Conservation (phyloP, 2,797 vertebrate species). For the Erethizon dorsatum region DNA sequence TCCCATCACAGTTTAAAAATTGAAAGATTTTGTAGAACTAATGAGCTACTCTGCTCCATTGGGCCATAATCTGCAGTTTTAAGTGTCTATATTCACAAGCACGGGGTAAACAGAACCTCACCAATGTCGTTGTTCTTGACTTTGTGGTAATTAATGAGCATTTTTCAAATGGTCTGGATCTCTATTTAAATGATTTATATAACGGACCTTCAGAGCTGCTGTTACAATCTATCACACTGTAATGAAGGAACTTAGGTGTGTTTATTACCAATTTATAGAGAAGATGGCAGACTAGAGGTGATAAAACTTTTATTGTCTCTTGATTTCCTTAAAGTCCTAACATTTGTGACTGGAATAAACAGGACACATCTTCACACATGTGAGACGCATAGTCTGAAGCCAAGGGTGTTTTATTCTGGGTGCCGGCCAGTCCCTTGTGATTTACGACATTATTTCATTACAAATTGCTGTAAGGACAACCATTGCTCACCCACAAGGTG, state of each 20-base stretch:
- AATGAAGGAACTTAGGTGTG: constrained; percentile 88
- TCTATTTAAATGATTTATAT: constrained; percentile 91
- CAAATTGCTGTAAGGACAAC: constrained; percentile 67
- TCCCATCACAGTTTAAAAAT: constrained; percentile 81
- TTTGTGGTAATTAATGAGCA: constrained; percentile 91
- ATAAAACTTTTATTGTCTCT: constrained; percentile 68
- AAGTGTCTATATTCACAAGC: constrained; percentile 87
- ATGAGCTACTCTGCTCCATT: constrained; percentile 82
- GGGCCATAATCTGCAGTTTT: constrained; percentile 87
- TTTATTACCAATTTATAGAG: constrained; percentile 89
- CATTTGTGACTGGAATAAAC: constrained; percentile 46
- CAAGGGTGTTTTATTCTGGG: constrained; percentile 59
- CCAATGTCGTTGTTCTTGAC: constrained; percentile 84
- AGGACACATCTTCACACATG: constrained; percentile 44
- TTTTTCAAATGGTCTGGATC: constrained; percentile 89
- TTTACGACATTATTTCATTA: constrained; percentile 76
- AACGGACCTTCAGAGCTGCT: constrained; percentile 88
- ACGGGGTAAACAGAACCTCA: constrained; percentile 86
- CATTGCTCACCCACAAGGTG: constrained; percentile 61
- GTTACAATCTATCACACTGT: constrained; percentile 89
- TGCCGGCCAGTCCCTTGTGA: constrained; percentile 58
- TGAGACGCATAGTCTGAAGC: constrained; percentile 44
- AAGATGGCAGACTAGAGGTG: constrained; percentile 85
- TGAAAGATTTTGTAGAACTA: constrained; percentile 87
- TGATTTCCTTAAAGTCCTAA: constrained; percentile 35